Evolutionary conservation across 2,797 vertebrate species (phyloP).

Genomic region (Catostomus latipinnis): DNA sequence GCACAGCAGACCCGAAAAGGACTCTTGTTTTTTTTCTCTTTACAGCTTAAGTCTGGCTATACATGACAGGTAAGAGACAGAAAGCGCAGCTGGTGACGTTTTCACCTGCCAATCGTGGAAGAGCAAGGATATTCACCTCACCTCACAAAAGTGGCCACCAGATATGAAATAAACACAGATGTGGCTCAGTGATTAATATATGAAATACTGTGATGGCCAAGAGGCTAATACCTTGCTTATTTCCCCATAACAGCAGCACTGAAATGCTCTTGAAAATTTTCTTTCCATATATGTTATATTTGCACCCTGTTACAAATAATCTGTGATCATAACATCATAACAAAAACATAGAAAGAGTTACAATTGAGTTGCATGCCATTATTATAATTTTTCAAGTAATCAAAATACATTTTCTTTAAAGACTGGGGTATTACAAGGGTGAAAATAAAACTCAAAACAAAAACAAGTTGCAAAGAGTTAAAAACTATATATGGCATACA

Average conservation of each 20-base stretch:
- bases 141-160: slow-evolving; percentile 22
- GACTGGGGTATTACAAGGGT: slow-evolving; percentile 80
- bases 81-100: slow-evolving; percentile 62
- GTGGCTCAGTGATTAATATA: slow-evolving; percentile 25
- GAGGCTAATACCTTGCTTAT: slow-evolving; percentile 64
- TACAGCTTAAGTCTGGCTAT: too few species aligned
- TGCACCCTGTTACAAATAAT: slow-evolving; percentile 82
- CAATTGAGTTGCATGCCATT: slow-evolving; percentile 85
- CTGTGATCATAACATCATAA: slow-evolving; percentile 81
- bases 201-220: slow-evolving; percentile 44
- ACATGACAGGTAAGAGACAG: too few species aligned
- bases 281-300: slow-evolving; percentile 73
- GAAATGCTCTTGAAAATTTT: slow-evolving; percentile 62
- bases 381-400: slow-evolving; percentile 77
- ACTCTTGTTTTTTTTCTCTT: too few species aligned
- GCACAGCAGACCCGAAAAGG: slow-evolving; percentile 77
- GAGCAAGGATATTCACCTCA: slow-evolving; percentile 72
- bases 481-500: slow-evolving; percentile 67
- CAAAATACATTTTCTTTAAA: slow-evolving; percentile 84
- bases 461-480: slow-evolving; percentile 47
- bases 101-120: slow-evolving; percentile 77
- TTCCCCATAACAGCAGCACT: slow-evolving; percentile 63
- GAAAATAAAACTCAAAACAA: slow-evolving; percentile 48
- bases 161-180: slow-evolving; percentile 12
- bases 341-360: slow-evolving; percentile 80